These are phyloP conservation scores for Pogonophryne albipinna DNA, from an alignment of 2,797 vertebrate species.

Conservation along the genomic window DNA sequence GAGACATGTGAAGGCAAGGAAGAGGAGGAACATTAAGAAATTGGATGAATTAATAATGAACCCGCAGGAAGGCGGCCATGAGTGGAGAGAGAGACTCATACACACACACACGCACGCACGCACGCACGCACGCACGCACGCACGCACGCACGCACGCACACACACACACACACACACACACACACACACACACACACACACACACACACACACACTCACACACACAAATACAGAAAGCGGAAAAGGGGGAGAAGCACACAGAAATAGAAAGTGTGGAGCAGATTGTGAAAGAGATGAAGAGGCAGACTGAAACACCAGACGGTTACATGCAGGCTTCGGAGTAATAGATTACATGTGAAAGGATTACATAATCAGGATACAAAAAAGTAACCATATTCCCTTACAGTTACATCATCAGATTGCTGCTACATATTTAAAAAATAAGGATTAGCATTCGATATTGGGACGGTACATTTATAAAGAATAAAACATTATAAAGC, in stretches of 20 bases:
- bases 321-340: too few relatives aligned
- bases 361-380: too few relatives aligned
- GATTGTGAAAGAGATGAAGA: constrained; percentile 37
- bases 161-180: too few relatives aligned
- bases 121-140: background rate
- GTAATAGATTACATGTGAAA: too few relatives aligned
- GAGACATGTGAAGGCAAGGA: constrained; percentile 61
- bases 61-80: constrained; percentile 61
- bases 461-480: too few relatives aligned
- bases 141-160: background rate
- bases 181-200: too few relatives aligned
- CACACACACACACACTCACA: too few relatives aligned
- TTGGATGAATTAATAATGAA: constrained; percentile 83
- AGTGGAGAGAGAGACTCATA: constrained; percentile 30
- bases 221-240: constrained; percentile 22
- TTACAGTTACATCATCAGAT: too few relatives aligned
- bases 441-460: too few relatives aligned
- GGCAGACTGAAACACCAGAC: background rate
- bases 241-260: constrained; percentile 31
- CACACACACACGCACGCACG: background rate
- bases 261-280: constrained; percentile 53
- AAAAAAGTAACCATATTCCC: too few relatives aligned
- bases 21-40: constrained; percentile 76
- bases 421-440: too few relatives aligned
- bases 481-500: too few relatives aligned